phyloP scores from a whole-genome alignment of 2,888 invertebrate genomes.

The Caenorhabditis afra region DNA sequence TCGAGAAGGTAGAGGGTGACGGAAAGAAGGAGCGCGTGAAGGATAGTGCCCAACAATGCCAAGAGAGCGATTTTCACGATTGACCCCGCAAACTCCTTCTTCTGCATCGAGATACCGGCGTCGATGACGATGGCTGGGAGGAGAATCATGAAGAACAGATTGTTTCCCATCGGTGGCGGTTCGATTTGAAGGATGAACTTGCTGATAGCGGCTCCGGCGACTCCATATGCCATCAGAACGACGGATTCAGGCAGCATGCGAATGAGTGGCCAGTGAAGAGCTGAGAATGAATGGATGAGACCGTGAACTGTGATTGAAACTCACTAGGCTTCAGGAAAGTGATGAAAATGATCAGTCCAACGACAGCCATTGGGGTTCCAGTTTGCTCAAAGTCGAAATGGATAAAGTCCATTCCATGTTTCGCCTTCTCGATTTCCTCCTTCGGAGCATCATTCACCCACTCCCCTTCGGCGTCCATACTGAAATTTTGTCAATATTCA shows the following conservation, averaged over 20 bases:
- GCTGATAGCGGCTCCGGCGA: conserved; percentile 58
- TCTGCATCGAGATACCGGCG: conserved; percentile 98
- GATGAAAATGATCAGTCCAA: conserved; percentile 41
- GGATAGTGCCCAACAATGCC: conserved; percentile 93
- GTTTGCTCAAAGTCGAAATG: conserved; percentile 56
- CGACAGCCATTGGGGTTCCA: conserved; percentile 39
- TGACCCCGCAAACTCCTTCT: conserved; percentile 94
- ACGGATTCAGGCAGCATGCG: conserved; percentile 68
- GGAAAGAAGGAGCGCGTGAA: conserved; percentile 86
- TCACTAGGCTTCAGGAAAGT: conserved; percentile 57
- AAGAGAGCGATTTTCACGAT: conserved; percentile 94
- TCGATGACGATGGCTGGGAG: conserved; percentile 97
- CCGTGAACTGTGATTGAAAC: no score
- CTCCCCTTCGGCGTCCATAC: conserved; percentile 52
- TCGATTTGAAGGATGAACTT: conserved; percentile 16
- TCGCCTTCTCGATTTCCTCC: conserved; percentile 51
- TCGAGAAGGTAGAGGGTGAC: conserved; percentile 10
- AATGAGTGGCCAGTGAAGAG: conserved; percentile 32
- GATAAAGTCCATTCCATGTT: conserved; percentile 43
- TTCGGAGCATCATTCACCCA: conserved; percentile 32
- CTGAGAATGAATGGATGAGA: no score
- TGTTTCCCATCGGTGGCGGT: conserved; percentile 20
- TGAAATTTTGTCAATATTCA: conserved; percentile 9
- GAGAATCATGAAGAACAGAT: conserved; percentile 97
- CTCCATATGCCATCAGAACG: conserved; percentile 67